Evolutionary conservation across 2,888 invertebrate genomes (phyloP), one percentile per base, ranked within the genome.

Genomic region (Sipunculus nudus): DNA sequence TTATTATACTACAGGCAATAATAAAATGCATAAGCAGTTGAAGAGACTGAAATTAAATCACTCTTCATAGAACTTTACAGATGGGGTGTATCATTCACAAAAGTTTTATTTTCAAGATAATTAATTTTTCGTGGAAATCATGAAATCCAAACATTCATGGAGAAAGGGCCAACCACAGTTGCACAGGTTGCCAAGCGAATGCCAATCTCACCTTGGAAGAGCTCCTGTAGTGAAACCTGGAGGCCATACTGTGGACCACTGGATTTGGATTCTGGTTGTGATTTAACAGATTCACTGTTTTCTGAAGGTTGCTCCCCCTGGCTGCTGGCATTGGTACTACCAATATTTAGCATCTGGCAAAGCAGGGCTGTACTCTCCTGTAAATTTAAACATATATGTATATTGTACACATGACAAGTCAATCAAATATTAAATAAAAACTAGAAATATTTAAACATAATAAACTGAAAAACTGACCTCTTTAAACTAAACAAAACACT

Each of bases 221-320:
- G 67, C 60, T 79, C 80, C 46, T 80, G 74, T 6, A 80, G 58
- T 16, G 79, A 78, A 8, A 80, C 59, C 43, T 79, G 78, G 61
- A 72, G 67, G 5, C 76, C 77, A 63, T 78, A 79, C 6, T 46
- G 39, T 54, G 32, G 39, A 38, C 28, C 47, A 54, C 28, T 53
- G 43, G 38, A 49, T 46, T n/a, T 45, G 13, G 26, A 28, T 32
- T 21, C 26, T 39, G 39, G 29, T 46, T 35, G 40, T n/a, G 35
- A 35, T 35, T 40, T 21, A 2, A 38, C 19, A 1, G 28, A 41
- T 32, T 38, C 5, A 26, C 25, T 26, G 16, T 47, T 48, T n/a
- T n/a, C n/a, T n/a, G n/a, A n/a, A n/a, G n/a, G n/a, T n/a, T 21
- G 16, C 45, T 21, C 46, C 38, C 31, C 48, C 19, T 2, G 49